Base-by-base conservation (phyloP, 2,797 vertebrate species). In the Coilia nasus region DNA sequence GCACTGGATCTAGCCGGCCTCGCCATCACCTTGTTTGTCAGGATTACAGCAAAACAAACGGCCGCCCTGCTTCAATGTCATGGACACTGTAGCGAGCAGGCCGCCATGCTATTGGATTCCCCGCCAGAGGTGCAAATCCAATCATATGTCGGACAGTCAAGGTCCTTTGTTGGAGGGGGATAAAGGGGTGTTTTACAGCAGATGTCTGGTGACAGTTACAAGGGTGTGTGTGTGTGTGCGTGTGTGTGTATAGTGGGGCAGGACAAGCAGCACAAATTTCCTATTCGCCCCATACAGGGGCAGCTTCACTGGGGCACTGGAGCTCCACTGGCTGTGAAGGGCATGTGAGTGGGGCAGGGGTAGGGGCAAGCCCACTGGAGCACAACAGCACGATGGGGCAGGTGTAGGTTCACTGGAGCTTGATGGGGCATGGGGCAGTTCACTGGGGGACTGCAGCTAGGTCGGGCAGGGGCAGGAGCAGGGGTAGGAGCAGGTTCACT, bases 31-130 rank as follows among this genome's bases (percentile, higher is more conserved):
- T 71, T 71, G 64, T 31, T 71, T 71, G 64, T 71, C 64, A 71
- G 17, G 64, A 71, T 71, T 71, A 71, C 64, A 71, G 23, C 3
- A 71, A 71, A 71, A 71, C 64, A 71, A 71, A 71, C 12, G 28
- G 14, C n/a, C n/a, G n/a, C n/a, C 23, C 62, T 3, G 25, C 64
- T 35, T 71, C 64, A 71, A 35, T 71, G 25, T 71, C 64, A 71
- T 31, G 64, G 23, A 9, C 62, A 64, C 2, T 71, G 60, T 64
- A 11, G 23, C 10, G 60, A n/a, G n/a, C n/a, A 25, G 7, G 6
- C 60, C 60, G 3, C 7, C n/a, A 31, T 31, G 25, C 64, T 15
- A 31, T 15, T 35, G 15, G 25, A 15, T 71, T 71, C 64, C 28
- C 6, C 12, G 15, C 64, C 28, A 71, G 25, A 71, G 64, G 64